These are phyloP conservation scores for Anguilla pacifica DNA, from an alignment of 2,797 vertebrate species.

Conservation along the genomic window DNA sequence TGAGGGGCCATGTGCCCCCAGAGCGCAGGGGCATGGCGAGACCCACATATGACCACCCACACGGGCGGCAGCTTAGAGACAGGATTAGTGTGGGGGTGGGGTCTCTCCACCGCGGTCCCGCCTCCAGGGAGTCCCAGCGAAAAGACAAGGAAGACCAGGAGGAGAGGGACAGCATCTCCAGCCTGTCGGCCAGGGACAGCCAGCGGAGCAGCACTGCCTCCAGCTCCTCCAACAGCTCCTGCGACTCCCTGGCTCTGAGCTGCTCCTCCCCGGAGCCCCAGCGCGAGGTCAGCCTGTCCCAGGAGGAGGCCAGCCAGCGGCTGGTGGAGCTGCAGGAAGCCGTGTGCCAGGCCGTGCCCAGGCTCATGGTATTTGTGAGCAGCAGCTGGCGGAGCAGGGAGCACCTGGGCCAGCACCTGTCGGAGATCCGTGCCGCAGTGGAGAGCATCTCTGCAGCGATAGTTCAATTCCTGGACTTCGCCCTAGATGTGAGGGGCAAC, in stretches of 20 bases:
- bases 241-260: slow-evolving; percentile 50
- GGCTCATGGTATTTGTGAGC: slow-evolving; percentile 89
- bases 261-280: slow-evolving; percentile 63
- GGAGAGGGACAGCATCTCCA: neutral
- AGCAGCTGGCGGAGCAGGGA: slow-evolving; percentile 84
- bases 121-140: slow-evolving; percentile 14
- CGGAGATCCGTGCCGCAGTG: slow-evolving; percentile 75
- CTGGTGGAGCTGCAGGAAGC: slow-evolving; percentile 78
- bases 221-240: slow-evolving; percentile 72
- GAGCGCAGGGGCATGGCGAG: slow-evolving; percentile 59
- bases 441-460: slow-evolving; percentile 74
- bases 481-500: slow-evolving; percentile 72
- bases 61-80: slow-evolving; percentile 48
- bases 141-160: slow-evolving; percentile 43
- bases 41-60: slow-evolving; percentile 50
- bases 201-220: slow-evolving; percentile 78
- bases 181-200: slow-evolving; percentile 55
- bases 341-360: slow-evolving; percentile 73
- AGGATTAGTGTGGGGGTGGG: slow-evolving; percentile 49
- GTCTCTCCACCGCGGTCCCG: slow-evolving; percentile 45
- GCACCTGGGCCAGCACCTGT: slow-evolving; percentile 79
- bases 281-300: slow-evolving; percentile 74
- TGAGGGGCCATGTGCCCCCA: slow-evolving; percentile 54
- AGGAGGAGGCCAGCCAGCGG: slow-evolving; percentile 73
- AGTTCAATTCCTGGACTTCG: slow-evolving; percentile 81